A percentile compares a stretch with the other conserved stretches of the same genome.
These are phyloP conservation scores for Onthophagus taurus DNA, from an alignment of 1,140 invertebrate genomes.

Conservation along the genomic window DNA sequence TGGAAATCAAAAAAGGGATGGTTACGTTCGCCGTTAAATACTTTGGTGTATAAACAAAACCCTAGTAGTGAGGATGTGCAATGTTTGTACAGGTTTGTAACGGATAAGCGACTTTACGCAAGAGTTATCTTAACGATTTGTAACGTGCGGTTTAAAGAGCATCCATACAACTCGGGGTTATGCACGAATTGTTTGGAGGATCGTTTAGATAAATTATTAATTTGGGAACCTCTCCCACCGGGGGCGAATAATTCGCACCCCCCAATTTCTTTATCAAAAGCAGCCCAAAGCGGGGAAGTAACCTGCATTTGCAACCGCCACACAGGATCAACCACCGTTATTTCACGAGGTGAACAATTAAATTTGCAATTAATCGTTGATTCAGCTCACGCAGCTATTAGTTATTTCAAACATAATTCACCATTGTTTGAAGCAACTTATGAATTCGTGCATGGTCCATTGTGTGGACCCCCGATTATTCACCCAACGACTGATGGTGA, in stretches of 20 bases:
- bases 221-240: constrained; percentile 56
- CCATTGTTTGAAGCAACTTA: constrained; percentile 76
- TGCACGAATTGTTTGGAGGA: constrained; percentile 77
- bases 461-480: constrained; percentile 73
- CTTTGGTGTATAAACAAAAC: constrained; percentile 70
- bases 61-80: constrained; percentile 56
- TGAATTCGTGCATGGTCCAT: constrained; percentile 77
- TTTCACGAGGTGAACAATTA: constrained; percentile 66
- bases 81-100: constrained; percentile 75
- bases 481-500: constrained; percentile 70
- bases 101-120: constrained; percentile 67
- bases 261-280: constrained; percentile 45
- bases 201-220: constrained; percentile 68
- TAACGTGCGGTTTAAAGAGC: constrained; percentile 61
- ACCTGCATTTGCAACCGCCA: constrained; percentile 58
- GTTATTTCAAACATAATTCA: constrained; percentile 75
- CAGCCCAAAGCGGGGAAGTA: constrained; percentile 41
- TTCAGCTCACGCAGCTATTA: constrained; percentile 66
- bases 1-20: constrained; percentile 63
- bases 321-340: constrained; percentile 47
- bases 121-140: constrained; percentile 65
- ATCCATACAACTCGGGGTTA: constrained; percentile 66
- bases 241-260: constrained; percentile 32
- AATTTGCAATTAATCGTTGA: constrained; percentile 73
- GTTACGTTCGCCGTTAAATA: constrained; percentile 72